Evolutionary conservation across 1,140 invertebrate genomes (phyloP).

Genomic region (Dufourea novaeangliae): DNA sequence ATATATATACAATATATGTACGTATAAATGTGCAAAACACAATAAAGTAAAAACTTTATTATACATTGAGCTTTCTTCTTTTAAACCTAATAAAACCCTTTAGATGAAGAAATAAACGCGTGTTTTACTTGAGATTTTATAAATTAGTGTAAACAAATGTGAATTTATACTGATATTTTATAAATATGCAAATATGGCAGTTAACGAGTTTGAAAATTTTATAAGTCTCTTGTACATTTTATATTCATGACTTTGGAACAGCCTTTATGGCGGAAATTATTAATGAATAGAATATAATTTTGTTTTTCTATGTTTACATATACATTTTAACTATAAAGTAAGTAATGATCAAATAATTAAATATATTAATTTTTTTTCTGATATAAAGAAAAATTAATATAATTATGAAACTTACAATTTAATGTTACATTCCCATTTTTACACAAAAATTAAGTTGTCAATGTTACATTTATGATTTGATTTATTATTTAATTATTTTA

Average conservation of each 20-base stretch:
- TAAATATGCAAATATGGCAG: conserved; percentile 59
- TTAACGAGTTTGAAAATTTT: conserved; percentile 54
- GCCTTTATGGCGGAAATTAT: neutral
- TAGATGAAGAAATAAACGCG: neutral
- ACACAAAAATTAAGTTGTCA: neutral
- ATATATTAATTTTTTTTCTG: conserved; percentile 9
- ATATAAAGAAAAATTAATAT: neutral
- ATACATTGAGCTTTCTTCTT: conserved; percentile 4
- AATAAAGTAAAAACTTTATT: conserved; percentile 5
- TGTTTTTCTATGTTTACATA: conserved; percentile 12
- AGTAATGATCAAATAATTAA: neutral
- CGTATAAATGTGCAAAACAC: conserved; percentile 2
- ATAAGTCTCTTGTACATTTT: conserved; percentile 29
- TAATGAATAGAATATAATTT: conserved; percentile 5
- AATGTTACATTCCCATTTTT: conserved; percentile 19
- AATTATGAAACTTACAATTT: neutral
- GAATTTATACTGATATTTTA: conserved; percentile 14
- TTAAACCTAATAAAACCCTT: neutral
- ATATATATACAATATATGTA: too few relatives aligned
- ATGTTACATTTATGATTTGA: neutral
- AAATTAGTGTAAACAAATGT: too few relatives aligned
- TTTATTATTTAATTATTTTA: neutral
- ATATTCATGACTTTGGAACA: conserved; percentile 26
- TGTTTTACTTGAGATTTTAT: neutral
- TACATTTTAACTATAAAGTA: conserved; percentile 5